Conservation (phyloP, 2,888 invertebrate species). For the Cordilura impudica region DNA sequence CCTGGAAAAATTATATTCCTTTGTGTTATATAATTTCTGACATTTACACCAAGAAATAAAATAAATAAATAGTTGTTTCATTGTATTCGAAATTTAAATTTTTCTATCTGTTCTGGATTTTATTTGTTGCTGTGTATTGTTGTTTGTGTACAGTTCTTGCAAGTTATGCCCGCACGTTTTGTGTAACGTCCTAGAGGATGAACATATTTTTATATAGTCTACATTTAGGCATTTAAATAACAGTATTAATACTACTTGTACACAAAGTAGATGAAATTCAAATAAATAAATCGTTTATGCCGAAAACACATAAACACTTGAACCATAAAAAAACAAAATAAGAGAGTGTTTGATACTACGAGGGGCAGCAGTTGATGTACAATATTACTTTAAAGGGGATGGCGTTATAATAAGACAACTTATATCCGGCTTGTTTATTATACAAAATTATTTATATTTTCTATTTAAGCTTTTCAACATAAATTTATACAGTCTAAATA, state of each 20-base stretch:
- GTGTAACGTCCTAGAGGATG: no score
- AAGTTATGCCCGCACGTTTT: background rate
- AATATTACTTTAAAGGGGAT: background rate
- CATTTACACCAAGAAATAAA: background rate
- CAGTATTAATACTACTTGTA: background rate
- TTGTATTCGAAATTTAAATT: no score
- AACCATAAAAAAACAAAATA: background rate
- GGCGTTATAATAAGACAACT: background rate
- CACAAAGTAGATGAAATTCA: background rate
- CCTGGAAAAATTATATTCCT: background rate
- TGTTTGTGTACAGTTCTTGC: background rate
- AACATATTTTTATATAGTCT: slow-evolving; percentile 1
- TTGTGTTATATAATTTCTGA: background rate
- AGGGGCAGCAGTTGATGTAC: background rate
- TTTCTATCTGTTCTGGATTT: background rate
- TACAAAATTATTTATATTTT: background rate
- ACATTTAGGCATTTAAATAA: slow-evolving; percentile 18
- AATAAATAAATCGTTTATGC: background rate
- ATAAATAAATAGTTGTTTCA: background rate
- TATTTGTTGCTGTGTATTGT: background rate
- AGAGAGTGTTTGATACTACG: background rate
- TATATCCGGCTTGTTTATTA: background rate
- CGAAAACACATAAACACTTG: background rate
- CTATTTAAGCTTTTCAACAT: no score
- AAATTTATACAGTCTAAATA: no score